Base-by-base conservation (phyloP, 2,888 invertebrate species). In the Cremastobaeus sp. region DNA sequence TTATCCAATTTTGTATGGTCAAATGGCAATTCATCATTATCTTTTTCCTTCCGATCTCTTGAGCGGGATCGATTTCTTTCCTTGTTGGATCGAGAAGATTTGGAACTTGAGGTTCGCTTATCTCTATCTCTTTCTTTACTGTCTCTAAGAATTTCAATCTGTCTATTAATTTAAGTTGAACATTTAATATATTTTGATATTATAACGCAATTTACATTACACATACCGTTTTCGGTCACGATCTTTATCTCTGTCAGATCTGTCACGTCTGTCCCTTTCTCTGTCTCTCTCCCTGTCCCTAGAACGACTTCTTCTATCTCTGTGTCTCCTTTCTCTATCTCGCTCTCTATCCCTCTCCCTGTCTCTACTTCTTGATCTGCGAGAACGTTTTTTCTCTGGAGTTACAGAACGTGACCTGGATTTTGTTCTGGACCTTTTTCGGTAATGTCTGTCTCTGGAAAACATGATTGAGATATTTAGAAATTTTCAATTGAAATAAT, bases 1-100 rank as follows among this genome's bases (percentile, higher is more conserved):
- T 94, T 94, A 84, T 94, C 94, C 74, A 92, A 90, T 84, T 92
- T 91, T 3, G 93, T 92, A 17, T 92, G 92, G 82, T 94, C 93
- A 88, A 94, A 94, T 20, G 93, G 91, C 73, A 91, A 87, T 45
- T 90, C 90, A 20, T 87, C 83, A 65, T 79, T 83, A 45, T 89
- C 87, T 59, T 92, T 92, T 18, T 88, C 84, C 76, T 89, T 88
- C 74, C 91, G 90, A 20, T 91, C 91, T 50, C 90, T 89, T 3
- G 91, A 91, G 76, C 91, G 89, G 0, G 91, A 91, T 74, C 90
- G 88, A 54, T 89, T 89, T 35, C 86, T 79, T 37, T 88, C 88
- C 80, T 87, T 88, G 57, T 82, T 84, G 14, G 83, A 86, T 41
- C 91, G 89, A 15, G 90, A 91, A 47, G 91, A 91, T 82, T 91